A percentile compares a stretch with the other conserved stretches of the same genome.
Evolutionary conservation across 2,797 vertebrate genomes (phyloP).

Genomic region (Spea hammondii): DNA sequence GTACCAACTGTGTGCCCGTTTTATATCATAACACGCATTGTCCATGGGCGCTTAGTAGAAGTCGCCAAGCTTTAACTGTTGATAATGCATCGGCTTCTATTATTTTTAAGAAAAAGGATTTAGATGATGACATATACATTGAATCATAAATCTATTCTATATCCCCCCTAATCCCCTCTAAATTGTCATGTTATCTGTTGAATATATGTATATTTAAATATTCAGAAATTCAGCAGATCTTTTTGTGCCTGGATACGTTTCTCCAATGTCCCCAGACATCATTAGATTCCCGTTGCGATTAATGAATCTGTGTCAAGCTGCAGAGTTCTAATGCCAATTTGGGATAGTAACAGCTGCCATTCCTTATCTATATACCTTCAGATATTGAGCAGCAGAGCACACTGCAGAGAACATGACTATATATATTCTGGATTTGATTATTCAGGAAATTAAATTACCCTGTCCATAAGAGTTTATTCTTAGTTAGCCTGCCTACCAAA

Average conservation of each 20-base stretch:
- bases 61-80: slow-evolving; percentile 19
- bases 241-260: slow-evolving; percentile 17
- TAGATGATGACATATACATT: background rate
- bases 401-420: slow-evolving; percentile 30
- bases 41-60: no score
- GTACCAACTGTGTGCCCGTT: no score
- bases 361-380: slow-evolving; percentile 38
- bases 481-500: background rate
- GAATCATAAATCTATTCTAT: slow-evolving; percentile 6
- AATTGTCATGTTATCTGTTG: slow-evolving; percentile 16
- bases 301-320: slow-evolving; percentile 48
- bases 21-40: no score
- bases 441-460: slow-evolving; percentile 28
- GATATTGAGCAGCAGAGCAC: slow-evolving; percentile 36
- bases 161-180: background rate
- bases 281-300: slow-evolving; percentile 44
- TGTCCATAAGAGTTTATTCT: slow-evolving; percentile 24
- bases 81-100: slow-evolving; percentile 6
- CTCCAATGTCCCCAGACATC: slow-evolving; percentile 45
- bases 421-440: slow-evolving; percentile 22
- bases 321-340: slow-evolving; percentile 46
- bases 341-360: slow-evolving; percentile 47
- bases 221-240: slow-evolving; percentile 43
- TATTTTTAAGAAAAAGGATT: slow-evolving; percentile 5
- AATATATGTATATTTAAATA: slow-evolving; percentile 38